Conservation (phyloP, 2,888 invertebrate genomes). For the Athripsodes cinereus region DNA sequence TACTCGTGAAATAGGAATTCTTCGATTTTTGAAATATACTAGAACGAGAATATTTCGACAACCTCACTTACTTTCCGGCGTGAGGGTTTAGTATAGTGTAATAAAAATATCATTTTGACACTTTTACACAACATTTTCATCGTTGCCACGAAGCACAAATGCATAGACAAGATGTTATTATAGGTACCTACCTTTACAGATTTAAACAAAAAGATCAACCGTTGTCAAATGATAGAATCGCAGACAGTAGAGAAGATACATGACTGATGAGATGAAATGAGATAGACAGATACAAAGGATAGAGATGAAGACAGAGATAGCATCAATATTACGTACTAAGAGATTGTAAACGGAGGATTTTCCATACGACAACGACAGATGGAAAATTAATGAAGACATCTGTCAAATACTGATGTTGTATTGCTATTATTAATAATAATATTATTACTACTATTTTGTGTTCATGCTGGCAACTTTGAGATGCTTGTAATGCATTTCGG, state of each 20-base stretch:
- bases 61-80: too few species aligned
- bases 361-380: constrained; percentile 8
- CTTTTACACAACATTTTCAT: too few species aligned
- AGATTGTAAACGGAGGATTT: background rate
- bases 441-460: background rate
- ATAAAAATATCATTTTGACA: too few species aligned
- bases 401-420: constrained; percentile 4
- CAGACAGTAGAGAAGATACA: background rate
- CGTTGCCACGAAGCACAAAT: background rate
- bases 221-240: background rate
- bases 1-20: too few species aligned
- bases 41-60: too few species aligned
- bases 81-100: too few species aligned
- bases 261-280: background rate
- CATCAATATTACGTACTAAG: too few species aligned
- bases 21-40: too few species aligned
- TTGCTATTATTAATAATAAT: background rate
- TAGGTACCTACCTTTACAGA: background rate
- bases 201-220: background rate
- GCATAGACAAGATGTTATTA: background rate
- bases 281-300: background rate
- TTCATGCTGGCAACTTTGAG: too few species aligned
- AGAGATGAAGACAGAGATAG: background rate
- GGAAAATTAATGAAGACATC: constrained; percentile 15
- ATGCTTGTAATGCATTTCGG: too few species aligned